Conservation (phyloP, 2,888 invertebrate species). For the Ornithoptera priamus region DNA sequence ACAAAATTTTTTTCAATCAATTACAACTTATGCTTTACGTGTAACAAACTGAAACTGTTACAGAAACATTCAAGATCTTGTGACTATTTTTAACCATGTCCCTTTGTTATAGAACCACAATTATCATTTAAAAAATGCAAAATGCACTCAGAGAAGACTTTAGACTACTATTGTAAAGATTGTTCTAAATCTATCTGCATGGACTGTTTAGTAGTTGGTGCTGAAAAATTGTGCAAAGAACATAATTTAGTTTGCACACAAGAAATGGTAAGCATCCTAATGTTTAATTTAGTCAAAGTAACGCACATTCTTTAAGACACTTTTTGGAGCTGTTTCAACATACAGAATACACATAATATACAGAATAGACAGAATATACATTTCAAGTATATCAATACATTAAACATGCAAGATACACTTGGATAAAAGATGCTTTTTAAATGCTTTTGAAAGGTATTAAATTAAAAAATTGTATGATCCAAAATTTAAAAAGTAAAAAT, state of each 20-base stretch:
- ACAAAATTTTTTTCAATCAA: neutral
- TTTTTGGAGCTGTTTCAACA: no score
- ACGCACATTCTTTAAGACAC: no score
- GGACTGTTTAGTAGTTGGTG: constrained; percentile 69
- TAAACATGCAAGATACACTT: no score
- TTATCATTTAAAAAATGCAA: constrained; percentile 48
- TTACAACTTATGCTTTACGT: neutral
- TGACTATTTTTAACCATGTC: neutral
- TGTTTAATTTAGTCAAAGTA: neutral
- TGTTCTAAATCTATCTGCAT: constrained; percentile 65
- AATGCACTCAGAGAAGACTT: constrained; percentile 53
- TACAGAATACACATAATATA: no score
- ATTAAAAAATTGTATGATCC: no score
- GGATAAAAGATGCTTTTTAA: no score
- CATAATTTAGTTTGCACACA: constrained; percentile 62
- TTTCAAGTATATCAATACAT: no score
- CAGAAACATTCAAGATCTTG: no score
- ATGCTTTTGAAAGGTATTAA: no score
- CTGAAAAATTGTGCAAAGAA: constrained; percentile 67
- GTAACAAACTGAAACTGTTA: no score
- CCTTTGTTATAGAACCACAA: constrained; percentile 39
- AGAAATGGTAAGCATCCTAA: constrained; percentile 57
- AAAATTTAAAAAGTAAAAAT: no score
- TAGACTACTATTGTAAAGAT: constrained; percentile 68
- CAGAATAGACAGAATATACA: no score